phyloP scores from a whole-genome alignment of 2,113 vertebrate species.

The Cololabis saira region DNA sequence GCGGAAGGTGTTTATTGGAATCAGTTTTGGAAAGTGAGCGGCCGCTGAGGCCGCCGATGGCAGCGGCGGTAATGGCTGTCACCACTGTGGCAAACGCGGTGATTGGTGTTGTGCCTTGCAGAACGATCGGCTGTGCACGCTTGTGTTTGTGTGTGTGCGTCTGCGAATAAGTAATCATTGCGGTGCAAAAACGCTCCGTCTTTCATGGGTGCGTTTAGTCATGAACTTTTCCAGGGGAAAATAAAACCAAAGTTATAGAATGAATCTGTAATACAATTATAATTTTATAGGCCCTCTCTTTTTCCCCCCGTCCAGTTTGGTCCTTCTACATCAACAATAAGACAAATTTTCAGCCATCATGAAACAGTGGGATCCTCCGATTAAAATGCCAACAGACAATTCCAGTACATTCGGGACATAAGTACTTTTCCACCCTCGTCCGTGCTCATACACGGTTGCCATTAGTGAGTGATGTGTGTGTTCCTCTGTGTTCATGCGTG shows the following conservation, averaged over 20 bases:
- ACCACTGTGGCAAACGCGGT: constrained; percentile 59
- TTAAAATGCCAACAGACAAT: constrained; percentile 53
- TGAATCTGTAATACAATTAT: constrained; percentile 67
- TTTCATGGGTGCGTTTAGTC: constrained; percentile 68
- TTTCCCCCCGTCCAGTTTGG: constrained; percentile 36
- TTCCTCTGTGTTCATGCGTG: constrained; percentile 27
- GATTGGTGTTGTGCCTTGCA: constrained; percentile 60
- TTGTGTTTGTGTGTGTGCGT: constrained; percentile 45
- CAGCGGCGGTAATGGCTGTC: constrained; percentile 66
- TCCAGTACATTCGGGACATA: constrained; percentile 45
- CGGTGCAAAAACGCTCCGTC: constrained; percentile 48
- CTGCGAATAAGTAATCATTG: constrained; percentile 56
- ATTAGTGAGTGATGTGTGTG: constrained; percentile 54
- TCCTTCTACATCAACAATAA: constrained; percentile 51
- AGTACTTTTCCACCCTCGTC: constrained; percentile 58
- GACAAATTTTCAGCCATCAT: constrained; percentile 28
- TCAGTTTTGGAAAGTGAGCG: constrained; percentile 70
- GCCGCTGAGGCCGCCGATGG: constrained; percentile 66
- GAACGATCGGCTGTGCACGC: constrained; percentile 27
- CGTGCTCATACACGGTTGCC: constrained; percentile 41
- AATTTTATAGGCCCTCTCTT: constrained; percentile 49
- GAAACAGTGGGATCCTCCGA: constrained; percentile 46
- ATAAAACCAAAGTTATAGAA: constrained; percentile 68
- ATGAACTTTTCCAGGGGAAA: constrained; percentile 76
- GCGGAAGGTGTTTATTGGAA: constrained; percentile 80